Evolutionary conservation across 2,888 invertebrate species (phyloP).

Genomic region (Cerceris ruficornis): DNA sequence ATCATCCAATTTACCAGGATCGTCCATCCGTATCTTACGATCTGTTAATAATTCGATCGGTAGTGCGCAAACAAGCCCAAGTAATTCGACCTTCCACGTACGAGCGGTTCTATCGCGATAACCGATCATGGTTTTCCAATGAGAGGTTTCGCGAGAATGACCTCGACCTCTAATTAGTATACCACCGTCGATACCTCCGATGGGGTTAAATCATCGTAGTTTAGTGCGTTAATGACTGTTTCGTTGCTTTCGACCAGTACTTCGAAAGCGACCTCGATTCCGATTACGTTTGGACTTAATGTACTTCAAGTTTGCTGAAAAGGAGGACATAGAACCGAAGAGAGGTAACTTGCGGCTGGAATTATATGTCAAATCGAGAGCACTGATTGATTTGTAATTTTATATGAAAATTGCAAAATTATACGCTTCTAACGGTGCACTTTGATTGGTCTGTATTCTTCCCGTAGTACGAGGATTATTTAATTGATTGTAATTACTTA

Average conservation of each 20-base stretch:
- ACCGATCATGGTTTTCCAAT: background rate
- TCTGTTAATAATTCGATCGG: conserved; percentile 23
- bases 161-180: conserved; percentile 23
- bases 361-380: too few species aligned
- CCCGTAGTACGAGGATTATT: too few species aligned
- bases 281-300: too few species aligned
- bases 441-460: too few species aligned
- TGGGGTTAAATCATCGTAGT: conserved; percentile 4
- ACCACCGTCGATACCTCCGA: conserved; percentile 10
- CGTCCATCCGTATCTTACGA: conserved; percentile 6
- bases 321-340: too few species aligned
- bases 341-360: too few species aligned
- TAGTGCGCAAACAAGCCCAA: background rate
- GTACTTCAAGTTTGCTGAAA: too few species aligned
- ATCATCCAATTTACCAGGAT: conserved; percentile 14
- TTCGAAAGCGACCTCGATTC: background rate
- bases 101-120: background rate
- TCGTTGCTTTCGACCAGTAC: conserved; percentile 17
- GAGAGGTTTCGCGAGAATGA: conserved; percentile 5
- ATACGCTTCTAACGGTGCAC: too few species aligned
- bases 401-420: too few species aligned
- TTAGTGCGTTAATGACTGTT: conserved; percentile 28
- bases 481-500: too few species aligned
- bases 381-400: too few species aligned
- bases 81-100: conserved; percentile 3